Conservation (phyloP, 2,113 vertebrate genomes). For the Semnornis frantzii region DNA sequence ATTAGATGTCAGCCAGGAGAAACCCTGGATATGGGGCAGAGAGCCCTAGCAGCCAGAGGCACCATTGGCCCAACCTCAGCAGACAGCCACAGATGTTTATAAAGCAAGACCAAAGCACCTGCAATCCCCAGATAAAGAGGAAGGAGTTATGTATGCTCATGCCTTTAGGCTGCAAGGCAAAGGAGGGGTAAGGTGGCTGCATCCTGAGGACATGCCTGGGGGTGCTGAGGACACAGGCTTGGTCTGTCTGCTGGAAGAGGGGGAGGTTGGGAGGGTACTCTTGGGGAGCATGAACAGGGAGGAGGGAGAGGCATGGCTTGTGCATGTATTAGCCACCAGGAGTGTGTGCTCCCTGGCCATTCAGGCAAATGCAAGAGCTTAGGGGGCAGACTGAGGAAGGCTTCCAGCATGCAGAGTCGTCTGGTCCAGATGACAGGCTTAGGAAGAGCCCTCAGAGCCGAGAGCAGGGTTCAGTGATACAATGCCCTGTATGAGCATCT, state of each 20-base stretch:
- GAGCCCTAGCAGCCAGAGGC: not conserved
- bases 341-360: not conserved
- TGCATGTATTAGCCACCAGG: fast-evolving
- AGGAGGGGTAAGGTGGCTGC: not conserved
- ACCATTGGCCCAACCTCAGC: not conserved
- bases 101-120: not conserved
- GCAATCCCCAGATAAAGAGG: not conserved
- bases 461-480: not conserved
- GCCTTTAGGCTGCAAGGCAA: too few species aligned
- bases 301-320: not conserved
- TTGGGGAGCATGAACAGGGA: fast-evolving
- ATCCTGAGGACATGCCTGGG: not conserved
- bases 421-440: not conserved
- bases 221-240: not conserved
- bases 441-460: not conserved
- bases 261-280: not conserved
- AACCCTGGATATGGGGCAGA: fast-evolving
- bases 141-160: fast-evolving
- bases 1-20: not conserved
- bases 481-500: not conserved
- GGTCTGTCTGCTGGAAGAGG: not conserved
- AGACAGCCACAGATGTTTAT: not conserved
- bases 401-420: not conserved
- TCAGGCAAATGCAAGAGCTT: not conserved
- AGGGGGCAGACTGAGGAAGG: not conserved